Percentiles rank a stretch among this genome's conserved stretches.
phyloP scores from a whole-genome alignment of 2,888 invertebrate species.

The Drosophila mercatorum region DNA sequence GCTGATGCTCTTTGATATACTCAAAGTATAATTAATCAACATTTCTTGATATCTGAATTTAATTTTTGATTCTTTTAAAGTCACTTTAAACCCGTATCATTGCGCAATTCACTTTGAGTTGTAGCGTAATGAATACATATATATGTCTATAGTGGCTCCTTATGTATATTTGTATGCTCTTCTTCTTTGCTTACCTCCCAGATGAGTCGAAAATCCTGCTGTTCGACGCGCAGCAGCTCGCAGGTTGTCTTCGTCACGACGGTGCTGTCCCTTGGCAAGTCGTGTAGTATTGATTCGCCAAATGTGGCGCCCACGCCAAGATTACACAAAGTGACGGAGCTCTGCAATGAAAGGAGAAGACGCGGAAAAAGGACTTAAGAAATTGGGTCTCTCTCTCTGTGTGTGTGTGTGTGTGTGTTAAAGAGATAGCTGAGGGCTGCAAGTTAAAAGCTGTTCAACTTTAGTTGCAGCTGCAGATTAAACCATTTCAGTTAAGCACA shows the following conservation, averaged over 20 bases:
- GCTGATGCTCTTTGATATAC: background rate
- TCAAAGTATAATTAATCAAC: background rate
- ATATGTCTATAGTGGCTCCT: background rate
- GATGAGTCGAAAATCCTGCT: conserved; percentile 90
- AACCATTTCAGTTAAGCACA: conserved; percentile 32
- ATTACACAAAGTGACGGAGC: conserved; percentile 88
- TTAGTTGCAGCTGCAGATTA: conserved; percentile 47
- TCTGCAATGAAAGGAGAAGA: conserved; percentile 85
- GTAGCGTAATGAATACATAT: conserved; percentile 14
- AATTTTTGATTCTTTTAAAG: background rate
- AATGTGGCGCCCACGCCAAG: conserved; percentile 91
- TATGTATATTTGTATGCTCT: background rate
- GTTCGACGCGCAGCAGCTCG: conserved; percentile 90
- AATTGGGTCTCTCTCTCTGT: background rate
- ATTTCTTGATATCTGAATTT: background rate
- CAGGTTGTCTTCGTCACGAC: conserved; percentile 90
- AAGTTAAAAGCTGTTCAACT: conserved; percentile 40
- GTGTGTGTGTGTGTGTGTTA: background rate
- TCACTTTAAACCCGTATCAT: conserved; percentile 23
- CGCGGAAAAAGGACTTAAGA: background rate
- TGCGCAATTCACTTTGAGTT: conserved; percentile 4
- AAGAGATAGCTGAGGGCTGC: background rate
- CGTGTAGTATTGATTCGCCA: conserved; percentile 90
- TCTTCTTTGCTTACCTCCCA: conserved; percentile 88
- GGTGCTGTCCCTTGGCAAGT: conserved; percentile 89